phyloP scores from a whole-genome alignment of 92 coral and sea anemone genomes.

The Porites divaricata region DNA sequence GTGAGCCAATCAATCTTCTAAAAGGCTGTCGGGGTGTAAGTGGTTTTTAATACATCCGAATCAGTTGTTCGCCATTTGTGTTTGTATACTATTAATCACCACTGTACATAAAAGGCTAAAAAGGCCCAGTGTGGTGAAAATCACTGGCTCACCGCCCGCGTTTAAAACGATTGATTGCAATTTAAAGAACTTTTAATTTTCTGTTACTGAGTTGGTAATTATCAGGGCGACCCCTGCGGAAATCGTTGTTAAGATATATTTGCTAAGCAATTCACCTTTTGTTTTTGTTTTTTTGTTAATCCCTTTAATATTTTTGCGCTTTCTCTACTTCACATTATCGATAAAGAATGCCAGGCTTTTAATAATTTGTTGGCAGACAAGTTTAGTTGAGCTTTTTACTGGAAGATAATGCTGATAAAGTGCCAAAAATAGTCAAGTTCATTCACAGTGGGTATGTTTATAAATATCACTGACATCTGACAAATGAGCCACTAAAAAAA shows the following conservation, averaged over 20 bases:
- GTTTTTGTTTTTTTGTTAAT: background rate
- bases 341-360: background rate
- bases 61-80: background rate
- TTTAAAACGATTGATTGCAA: background rate
- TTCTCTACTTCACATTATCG: background rate
- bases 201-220: conserved; percentile 3
- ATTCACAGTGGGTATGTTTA: conserved; percentile 4
- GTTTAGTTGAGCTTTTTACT: too few relatives aligned
- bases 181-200: background rate
- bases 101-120: background rate
- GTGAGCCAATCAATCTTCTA: conserved; percentile 15
- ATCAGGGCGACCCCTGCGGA: conserved; percentile 17
- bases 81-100: background rate
- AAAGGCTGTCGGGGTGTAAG: background rate
- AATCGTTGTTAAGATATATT: conserved; percentile 12
- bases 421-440: conserved; percentile 7
- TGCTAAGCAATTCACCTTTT: background rate
- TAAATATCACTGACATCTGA: background rate
- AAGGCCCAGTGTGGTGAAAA: background rate
- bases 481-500: background rate
- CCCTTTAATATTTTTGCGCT: background rate
- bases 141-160: background rate
- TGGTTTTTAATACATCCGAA: conserved; percentile 5
- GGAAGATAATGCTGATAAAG: conserved; percentile 24
- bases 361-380: background rate